These are phyloP conservation scores for Oostethus manadensis DNA, from an alignment of 2,113 vertebrate species.

Conservation along the genomic window DNA sequence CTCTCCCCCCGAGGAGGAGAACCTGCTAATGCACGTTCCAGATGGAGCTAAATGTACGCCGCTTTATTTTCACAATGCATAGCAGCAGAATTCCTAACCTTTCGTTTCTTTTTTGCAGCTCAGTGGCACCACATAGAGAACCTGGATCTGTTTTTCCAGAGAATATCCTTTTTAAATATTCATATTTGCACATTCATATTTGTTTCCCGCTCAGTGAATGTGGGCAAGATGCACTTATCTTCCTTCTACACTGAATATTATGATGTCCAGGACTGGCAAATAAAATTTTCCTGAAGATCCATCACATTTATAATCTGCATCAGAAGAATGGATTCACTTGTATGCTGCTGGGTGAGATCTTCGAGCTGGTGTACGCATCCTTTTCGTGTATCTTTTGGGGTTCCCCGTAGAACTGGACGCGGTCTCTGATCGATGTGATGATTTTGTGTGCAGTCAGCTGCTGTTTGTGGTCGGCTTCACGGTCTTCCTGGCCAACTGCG, in stretches of 20 bases:
- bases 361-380: conserved; percentile 89
- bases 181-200: not conserved
- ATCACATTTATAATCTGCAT: conserved; percentile 92
- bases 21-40: conserved; percentile 86
- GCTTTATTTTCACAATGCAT: not conserved
- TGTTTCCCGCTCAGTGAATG: not conserved
- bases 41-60: conserved; percentile 88
- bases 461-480: conserved; percentile 97
- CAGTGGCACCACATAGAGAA: conserved; percentile 98
- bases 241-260: not conserved
- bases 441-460: conserved; percentile 79
- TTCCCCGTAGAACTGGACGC: not conserved
- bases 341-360: conserved; percentile 94
- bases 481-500: conserved; percentile 94
- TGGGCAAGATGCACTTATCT: too few species aligned
- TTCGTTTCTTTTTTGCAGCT: conserved; percentile 70
- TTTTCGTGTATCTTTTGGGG: not conserved
- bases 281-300: conserved; percentile 34
- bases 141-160: conserved; percentile 95
- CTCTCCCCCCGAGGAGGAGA: conserved; percentile 89
- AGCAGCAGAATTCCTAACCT: conserved; percentile 7
- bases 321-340: conserved; percentile 99
- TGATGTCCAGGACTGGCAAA: not conserved
- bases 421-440: not conserved
- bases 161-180: conserved; percentile 85